Conservation (phyloP, 2,797 vertebrate genomes). For the Agapornis canus region DNA sequence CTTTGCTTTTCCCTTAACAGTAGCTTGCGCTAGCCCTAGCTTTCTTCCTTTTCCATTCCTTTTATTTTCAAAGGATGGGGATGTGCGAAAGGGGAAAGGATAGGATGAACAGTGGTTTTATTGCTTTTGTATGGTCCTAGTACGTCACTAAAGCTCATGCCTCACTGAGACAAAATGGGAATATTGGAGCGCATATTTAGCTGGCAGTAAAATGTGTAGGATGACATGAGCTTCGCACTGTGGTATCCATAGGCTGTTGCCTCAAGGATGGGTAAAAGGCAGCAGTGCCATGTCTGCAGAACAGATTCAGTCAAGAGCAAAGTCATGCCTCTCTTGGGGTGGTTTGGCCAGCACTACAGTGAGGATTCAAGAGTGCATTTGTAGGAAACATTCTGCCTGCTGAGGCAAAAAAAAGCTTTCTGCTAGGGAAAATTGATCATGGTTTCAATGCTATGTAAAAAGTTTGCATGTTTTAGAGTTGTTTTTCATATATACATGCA, state of each 20-base stretch:
- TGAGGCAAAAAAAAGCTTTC: not conserved
- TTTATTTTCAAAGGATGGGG: not conserved
- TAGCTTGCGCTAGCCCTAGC: not conserved
- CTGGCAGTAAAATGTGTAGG: not conserved
- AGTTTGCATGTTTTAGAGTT: not conserved
- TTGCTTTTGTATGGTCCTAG: not conserved
- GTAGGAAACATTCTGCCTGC: not conserved
- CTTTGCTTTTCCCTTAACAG: not conserved
- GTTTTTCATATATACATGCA: not conserved
- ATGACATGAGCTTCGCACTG: not conserved
- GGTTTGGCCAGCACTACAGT: not conserved
- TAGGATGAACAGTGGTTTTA: fast-evolving
- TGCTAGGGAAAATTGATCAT: not conserved
- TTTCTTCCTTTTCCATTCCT: not conserved
- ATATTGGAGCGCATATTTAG: not conserved
- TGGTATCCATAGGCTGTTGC: not conserved
- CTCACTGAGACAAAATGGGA: not conserved
- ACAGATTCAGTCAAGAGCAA: not conserved
- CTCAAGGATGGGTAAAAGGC: not conserved
- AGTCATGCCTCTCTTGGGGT: not conserved
- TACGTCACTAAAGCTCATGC: not conserved
- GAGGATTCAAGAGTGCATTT: not conserved
- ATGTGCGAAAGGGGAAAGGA: not conserved
- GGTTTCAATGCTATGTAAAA: not conserved
- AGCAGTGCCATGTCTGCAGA: not conserved